Evolutionary conservation across 1,140 invertebrate genomes (phyloP), one percentile per base, ranked within the genome.

Genomic region (Rhagoletis zephyria): DNA sequence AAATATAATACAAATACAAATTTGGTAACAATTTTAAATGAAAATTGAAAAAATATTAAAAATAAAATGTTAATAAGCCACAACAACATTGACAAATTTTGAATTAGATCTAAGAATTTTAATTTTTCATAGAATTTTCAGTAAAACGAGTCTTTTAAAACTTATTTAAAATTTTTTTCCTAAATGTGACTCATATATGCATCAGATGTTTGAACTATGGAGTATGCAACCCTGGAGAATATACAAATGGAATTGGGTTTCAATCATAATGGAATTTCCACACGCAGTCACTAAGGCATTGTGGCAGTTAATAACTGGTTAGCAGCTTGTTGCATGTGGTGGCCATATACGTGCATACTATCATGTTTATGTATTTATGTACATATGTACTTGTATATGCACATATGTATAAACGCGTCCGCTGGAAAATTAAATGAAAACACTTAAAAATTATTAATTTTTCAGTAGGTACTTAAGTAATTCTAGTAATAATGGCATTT

Each of bases 401-500:
- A 16, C 12, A 14, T 63, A 2, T 63, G 61, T 16, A 56, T 56
- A 14, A 7, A n/a, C 61, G 64, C 64, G 30, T 30, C n/a, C 64
- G 16, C 30, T 67, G n/a, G 64, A 67, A 40, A 19, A 67, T 67
- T 67, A 67, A 67, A 67, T 67, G 64, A 19, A 67, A 67, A 19
- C 64, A 40, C 30, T 67, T 67, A 40, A 30, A 67, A 63, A 19
- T 4, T 19, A 30, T 67, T 67, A 67, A 67, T 67, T 67, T 67
- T 67, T 67, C n/a, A 67, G 64, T 67, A 19, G 16, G 30, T 67
- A 67, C 64, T 19, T 67, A 67, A 67, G n/a, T 40, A 67, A 67
- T 67, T 67, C n/a, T 40, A 40, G 64, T 67, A 67, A 67, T 67
- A 67, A 67, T 67, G 30, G 64, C 64, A 67, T 67, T 67, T 67